Evolutionary conservation across 2,797 vertebrate genomes (phyloP).

Genomic region (Pseudopleuronectes americanus): DNA sequence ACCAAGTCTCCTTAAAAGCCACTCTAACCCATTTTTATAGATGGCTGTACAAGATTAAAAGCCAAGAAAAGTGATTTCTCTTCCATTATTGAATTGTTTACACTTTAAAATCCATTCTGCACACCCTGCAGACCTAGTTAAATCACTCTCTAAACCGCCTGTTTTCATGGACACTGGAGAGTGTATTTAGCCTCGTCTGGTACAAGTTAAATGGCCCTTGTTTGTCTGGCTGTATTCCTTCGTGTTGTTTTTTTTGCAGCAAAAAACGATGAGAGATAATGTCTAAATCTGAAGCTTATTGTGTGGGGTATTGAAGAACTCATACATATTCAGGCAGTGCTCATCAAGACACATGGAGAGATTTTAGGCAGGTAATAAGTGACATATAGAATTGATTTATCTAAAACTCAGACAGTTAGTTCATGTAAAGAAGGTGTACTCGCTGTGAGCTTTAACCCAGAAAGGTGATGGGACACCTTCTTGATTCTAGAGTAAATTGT

Average conservation of each 20-base stretch:
- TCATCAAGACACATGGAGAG: constrained; percentile 38
- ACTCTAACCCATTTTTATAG: constrained; percentile 76
- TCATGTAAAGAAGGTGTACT: constrained; percentile 35
- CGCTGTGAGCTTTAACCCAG: background rate
- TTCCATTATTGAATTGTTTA: constrained; percentile 80
- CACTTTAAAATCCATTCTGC: constrained; percentile 63
- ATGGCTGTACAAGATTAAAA: constrained; percentile 67
- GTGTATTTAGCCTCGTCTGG: constrained; percentile 75
- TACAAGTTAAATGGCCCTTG: constrained; percentile 73
- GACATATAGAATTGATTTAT: constrained; percentile 41
- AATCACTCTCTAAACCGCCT: constrained; percentile 70
- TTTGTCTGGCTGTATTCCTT: constrained; percentile 72
- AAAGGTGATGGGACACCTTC: background rate
- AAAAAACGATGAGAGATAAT: constrained; percentile 49
- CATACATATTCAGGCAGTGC: constrained; percentile 65
- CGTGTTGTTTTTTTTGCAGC: constrained; percentile 37
- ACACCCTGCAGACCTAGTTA: constrained; percentile 70
- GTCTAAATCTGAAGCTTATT: constrained; percentile 61
- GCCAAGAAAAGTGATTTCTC: constrained; percentile 70
- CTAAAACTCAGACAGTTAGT: constrained; percentile 34
- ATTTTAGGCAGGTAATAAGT: constrained; percentile 63
- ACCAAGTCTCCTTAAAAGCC: constrained; percentile 66
- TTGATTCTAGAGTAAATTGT: background rate
- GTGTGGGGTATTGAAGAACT: constrained; percentile 35
- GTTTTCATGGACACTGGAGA: constrained; percentile 72